Base-by-base conservation (phyloP, 2,797 vertebrate genomes). In the Triplophysa yarkandensis region DNA sequence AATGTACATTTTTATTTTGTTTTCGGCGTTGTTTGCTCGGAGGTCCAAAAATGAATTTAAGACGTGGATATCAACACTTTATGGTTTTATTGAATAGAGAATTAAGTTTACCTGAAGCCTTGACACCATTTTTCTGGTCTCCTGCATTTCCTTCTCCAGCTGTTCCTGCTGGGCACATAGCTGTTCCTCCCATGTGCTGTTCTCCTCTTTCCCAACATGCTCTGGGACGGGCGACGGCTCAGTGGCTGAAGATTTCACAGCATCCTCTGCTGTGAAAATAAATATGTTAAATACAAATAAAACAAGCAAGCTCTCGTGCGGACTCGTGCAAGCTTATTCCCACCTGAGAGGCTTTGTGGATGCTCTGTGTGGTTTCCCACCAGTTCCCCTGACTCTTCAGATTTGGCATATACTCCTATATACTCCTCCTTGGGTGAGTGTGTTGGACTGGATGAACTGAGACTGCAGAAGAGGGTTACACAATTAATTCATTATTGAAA, bases 101-200 rank as follows among this genome's bases (percentile, higher is more conserved):
- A 39, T 13, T 39, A 1, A 46, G 23, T 57, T 67, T 87, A 98
- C 98, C 95, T 99, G 98, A 58, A 99, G 89, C 80, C 95, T 94
- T 34, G 96, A 96, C 82, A 99, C 96, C 96, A 98, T 98, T 90
- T 94, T 96, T 84, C 97, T 95, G 0, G 98, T 95, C 81, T 99
- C 98, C 76, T 99, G 96, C 96, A 99, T 98, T 82, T 99, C 98
- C 86, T 92, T 98, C 81, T 98, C 98, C 86, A 99, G 90, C 88
- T 98, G 94, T 82, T 98, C 96, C 88, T 99, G 98, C 80, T 99
- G 96, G 63, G 94, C 93, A 84, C 96, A 85, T 83, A 99, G 92
- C 89, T 98, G 96, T 75, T 98, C 98, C 85, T 98, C 97, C 98
- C 98, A 99, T 71, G 95, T 93, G 80, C 23, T 92, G 83, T 85